These are phyloP conservation scores for Coelinius sp. DNA, from an alignment of 2,888 invertebrate genomes.

Conservation along the genomic window DNA sequence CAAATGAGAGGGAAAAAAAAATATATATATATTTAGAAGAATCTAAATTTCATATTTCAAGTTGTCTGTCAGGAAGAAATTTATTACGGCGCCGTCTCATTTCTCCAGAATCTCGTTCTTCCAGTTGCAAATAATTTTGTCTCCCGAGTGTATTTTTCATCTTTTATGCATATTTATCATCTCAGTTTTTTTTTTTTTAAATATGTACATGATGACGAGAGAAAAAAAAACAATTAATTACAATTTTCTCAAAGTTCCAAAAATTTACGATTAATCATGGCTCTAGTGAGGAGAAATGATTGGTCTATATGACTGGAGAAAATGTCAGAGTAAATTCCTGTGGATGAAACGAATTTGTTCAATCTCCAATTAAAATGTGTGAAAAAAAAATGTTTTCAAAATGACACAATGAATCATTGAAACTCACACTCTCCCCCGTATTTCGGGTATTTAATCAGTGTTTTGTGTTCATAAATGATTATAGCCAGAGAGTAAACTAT, in stretches of 20 bases:
- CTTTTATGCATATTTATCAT: background rate
- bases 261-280: background rate
- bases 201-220: background rate
- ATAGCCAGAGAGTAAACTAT: background rate
- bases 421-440: no score
- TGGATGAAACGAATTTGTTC: background rate
- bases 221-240: background rate
- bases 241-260: background rate
- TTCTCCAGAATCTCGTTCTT: background rate
- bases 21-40: background rate
- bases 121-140: background rate
- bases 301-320: background rate
- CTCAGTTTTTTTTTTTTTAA: background rate
- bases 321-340: background rate
- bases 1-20: background rate
- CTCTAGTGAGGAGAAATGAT: background rate
- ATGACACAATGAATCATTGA: no score
- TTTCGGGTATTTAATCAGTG: no score
- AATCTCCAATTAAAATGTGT: no score
- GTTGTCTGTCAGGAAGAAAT: background rate
- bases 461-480: no score
- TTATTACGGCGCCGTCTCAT: background rate
- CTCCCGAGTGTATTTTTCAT: background rate
- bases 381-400: no score
- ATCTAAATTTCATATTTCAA: background rate